Evolutionary conservation across 2,888 invertebrate genomes (phyloP).

Genomic region (Diogma glabrata): DNA sequence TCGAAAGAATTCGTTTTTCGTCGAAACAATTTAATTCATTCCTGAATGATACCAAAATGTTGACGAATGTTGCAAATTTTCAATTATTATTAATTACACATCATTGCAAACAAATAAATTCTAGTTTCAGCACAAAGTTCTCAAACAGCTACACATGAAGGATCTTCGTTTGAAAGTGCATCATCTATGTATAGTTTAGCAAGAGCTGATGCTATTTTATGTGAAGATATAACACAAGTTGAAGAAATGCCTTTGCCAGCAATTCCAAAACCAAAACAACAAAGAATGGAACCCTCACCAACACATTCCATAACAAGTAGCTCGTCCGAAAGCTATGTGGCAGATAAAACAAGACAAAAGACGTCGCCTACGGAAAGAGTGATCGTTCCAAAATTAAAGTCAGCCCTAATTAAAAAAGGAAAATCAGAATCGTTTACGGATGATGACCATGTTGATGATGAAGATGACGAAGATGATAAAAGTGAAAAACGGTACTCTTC

Average conservation of each 20-base stretch:
- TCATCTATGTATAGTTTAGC: conserved; percentile 69
- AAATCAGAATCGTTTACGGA: conserved; percentile 51
- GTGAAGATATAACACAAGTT: conserved; percentile 51
- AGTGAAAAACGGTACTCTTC: conserved; percentile 57
- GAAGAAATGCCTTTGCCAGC: conserved; percentile 20
- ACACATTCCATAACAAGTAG: conserved; percentile 46
- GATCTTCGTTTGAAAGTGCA: conserved; percentile 80
- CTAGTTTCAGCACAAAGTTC: conserved; percentile 36
- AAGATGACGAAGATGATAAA: conserved; percentile 54
- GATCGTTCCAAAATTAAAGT: not conserved
- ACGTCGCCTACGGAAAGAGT: conserved; percentile 14
- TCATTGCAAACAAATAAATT: too few relatives aligned
- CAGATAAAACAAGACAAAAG: conserved; percentile 25
- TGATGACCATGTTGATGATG: conserved; percentile 56
- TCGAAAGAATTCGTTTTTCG: too few relatives aligned
- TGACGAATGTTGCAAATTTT: too few relatives aligned
- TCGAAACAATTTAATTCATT: too few relatives aligned
- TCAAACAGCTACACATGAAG: conserved; percentile 52
- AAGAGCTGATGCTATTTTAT: conserved; percentile 51
- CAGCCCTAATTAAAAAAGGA: not conserved
- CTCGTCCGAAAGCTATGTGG: conserved; percentile 44
- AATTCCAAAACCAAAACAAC: conserved; percentile 11
- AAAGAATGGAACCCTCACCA: conserved; percentile 31
- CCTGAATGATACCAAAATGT: too few relatives aligned
- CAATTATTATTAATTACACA: too few relatives aligned